These are phyloP conservation scores for Ptychodera flava DNA, from an alignment of 35 echinoderm and acorn worm genomes.

Conservation along the genomic window DNA sequence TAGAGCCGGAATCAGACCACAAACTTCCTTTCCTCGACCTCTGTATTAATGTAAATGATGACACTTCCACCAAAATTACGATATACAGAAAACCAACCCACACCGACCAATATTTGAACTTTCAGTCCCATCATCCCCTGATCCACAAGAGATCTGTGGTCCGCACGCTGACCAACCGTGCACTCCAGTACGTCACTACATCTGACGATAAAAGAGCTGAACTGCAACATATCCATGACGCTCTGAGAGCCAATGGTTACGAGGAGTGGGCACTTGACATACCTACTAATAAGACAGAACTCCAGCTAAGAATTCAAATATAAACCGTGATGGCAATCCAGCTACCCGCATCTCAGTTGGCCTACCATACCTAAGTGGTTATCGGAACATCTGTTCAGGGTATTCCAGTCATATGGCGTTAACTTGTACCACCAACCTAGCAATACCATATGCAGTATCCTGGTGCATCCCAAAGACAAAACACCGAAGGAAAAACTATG, in stretches of 20 bases:
- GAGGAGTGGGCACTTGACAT: not conserved
- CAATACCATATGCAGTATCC: slow-evolving; percentile 2
- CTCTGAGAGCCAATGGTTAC: slow-evolving; percentile 20
- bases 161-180: slow-evolving; percentile 17
- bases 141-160: slow-evolving; percentile 44
- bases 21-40: slow-evolving; percentile 35
- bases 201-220: slow-evolving; percentile 5
- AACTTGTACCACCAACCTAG: slow-evolving; percentile 17
- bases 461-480: slow-evolving; percentile 31
- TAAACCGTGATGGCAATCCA: not conserved
- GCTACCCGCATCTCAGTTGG: not conserved
- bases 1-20: slow-evolving; percentile 24
- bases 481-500: slow-evolving; percentile 1
- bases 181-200: slow-evolving; percentile 18
- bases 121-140: slow-evolving; percentile 34
- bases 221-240: not conserved
- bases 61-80: slow-evolving; percentile 24
- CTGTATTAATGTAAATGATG: slow-evolving; percentile 19
- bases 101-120: slow-evolving; percentile 42
- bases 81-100: slow-evolving; percentile 38
- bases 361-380: slow-evolving; percentile 13
- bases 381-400: slow-evolving; percentile 17
- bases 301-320: not conserved
- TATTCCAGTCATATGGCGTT: slow-evolving; percentile 8
- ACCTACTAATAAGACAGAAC: no score